These are phyloP conservation scores for Harpagoxenus sublaevis DNA, from an alignment of 2,888 invertebrate species.

Conservation along the genomic window DNA sequence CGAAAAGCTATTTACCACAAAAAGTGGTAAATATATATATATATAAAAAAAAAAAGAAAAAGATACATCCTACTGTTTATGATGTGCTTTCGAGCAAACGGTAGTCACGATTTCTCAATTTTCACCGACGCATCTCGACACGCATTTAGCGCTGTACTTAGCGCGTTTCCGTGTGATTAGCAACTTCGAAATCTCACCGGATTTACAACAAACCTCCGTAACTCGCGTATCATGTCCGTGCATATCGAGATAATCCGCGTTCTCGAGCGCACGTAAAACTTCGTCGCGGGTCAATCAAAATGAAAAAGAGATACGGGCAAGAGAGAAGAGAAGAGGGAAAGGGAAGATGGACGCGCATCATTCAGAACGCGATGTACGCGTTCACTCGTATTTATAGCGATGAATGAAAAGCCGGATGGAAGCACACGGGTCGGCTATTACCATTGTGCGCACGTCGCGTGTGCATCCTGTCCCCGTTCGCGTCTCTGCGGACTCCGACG, in stretches of 20 bases:
- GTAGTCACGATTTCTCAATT: slow-evolving; percentile 12
- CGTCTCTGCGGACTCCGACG: not conserved
- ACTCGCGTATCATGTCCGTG: not conserved
- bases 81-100: not conserved
- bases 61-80: not conserved
- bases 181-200: not conserved
- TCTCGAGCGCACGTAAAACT: slow-evolving; percentile 17
- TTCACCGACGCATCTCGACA: not conserved
- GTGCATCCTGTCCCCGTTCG: slow-evolving; percentile 10
- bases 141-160: slow-evolving; percentile 11
- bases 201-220: not conserved
- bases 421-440: slow-evolving; percentile 22
- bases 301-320: slow-evolving; percentile 14
- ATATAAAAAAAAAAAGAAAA: not conserved
- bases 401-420: slow-evolving; percentile 64
- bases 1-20: not conserved
- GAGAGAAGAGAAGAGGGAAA: slow-evolving; percentile 16
- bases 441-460: slow-evolving; percentile 10
- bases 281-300: slow-evolving; percentile 1
- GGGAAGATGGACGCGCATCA: slow-evolving; percentile 58
- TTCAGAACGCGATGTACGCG: slow-evolving; percentile 53
- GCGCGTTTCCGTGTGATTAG: not conserved
- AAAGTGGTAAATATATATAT: not conserved
- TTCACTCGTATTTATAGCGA: slow-evolving; percentile 73
- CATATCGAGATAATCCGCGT: slow-evolving; percentile 51